A percentile compares a stretch with the other conserved stretches of the same genome.
Evolutionary conservation across 2,888 invertebrate species (phyloP).

Genomic region (Crocallis elinguaria): DNA sequence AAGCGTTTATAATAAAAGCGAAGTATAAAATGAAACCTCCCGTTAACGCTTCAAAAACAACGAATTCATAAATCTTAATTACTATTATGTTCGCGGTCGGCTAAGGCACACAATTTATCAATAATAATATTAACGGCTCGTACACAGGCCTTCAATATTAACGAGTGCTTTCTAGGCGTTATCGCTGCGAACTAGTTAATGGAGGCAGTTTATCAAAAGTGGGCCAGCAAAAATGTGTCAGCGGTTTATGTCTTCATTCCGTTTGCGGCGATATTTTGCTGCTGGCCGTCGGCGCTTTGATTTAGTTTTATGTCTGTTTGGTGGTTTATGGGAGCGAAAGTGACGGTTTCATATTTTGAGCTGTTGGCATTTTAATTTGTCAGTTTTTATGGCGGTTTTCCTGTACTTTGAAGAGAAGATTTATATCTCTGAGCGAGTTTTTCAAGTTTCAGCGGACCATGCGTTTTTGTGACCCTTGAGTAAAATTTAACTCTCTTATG

Average conservation of each 20-base stretch:
- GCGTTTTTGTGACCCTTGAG: too few relatives aligned
- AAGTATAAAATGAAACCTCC: background rate
- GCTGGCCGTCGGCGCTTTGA: too few relatives aligned
- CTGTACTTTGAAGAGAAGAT: too few relatives aligned
- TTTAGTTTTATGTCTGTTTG: background rate
- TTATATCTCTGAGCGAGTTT: too few relatives aligned
- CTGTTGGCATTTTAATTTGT: too few relatives aligned
- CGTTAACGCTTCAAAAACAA: background rate
- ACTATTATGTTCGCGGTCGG: constrained; percentile 22
- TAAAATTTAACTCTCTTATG: too few relatives aligned
- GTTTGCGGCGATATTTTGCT: background rate
- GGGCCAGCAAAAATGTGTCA: constrained; percentile 55
- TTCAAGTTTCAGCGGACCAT: too few relatives aligned
- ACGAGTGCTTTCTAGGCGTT: constrained; percentile 46
- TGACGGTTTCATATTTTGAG: too few relatives aligned
- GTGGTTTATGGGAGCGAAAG: background rate
- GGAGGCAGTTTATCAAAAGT: constrained; percentile 50
- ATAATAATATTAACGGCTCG: constrained; percentile 32
- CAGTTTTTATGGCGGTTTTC: too few relatives aligned
- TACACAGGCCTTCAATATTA: constrained; percentile 45
- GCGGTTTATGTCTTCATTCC: constrained; percentile 28
- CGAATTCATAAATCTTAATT: constrained; percentile 30
- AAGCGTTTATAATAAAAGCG: background rate
- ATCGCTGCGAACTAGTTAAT: constrained; percentile 45
- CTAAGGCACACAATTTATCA: constrained; percentile 29